Conservation (phyloP, 2,888 invertebrate genomes). For the Cetonia aurata region DNA sequence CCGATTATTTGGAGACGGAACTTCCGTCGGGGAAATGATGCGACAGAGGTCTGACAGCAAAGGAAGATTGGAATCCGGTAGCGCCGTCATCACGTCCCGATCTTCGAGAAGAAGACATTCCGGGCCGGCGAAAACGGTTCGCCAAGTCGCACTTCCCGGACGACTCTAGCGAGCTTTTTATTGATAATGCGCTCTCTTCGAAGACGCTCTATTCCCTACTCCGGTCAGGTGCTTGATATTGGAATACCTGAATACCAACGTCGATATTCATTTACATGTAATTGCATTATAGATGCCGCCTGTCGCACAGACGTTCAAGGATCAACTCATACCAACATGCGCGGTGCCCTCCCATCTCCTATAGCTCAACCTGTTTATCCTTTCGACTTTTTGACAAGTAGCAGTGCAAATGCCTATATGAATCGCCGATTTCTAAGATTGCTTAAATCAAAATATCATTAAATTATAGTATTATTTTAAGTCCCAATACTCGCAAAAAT, state of each 20-base stretch:
- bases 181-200: conserved; percentile 12
- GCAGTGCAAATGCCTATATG: not conserved
- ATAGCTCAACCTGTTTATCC: not conserved
- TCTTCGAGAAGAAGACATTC: conserved; percentile 35
- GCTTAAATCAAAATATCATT: too few relatives aligned
- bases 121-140: conserved; percentile 16
- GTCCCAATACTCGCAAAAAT: too few relatives aligned
- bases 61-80: conserved; percentile 14
- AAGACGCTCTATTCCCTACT: conserved; percentile 47
- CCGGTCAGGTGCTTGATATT: conserved; percentile 54
- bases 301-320: conserved; percentile 12
- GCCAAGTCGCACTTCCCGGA: conserved; percentile 24
- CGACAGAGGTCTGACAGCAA: not conserved
- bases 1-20: not conserved
- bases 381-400: not conserved
- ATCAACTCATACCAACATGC: conserved; percentile 26
- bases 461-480: too few relatives aligned
- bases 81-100: conserved; percentile 25
- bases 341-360: not conserved
- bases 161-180: conserved; percentile 27
- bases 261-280: conserved; percentile 58
- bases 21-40: not conserved
- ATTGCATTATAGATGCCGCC: conserved; percentile 53
- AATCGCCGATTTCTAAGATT: too few relatives aligned
- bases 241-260: conserved; percentile 52